Evolutionary conservation across 2,113 vertebrate genomes (phyloP), one percentile per base, ranked within the genome.

Genomic region (Sapayoa aenigma): DNA sequence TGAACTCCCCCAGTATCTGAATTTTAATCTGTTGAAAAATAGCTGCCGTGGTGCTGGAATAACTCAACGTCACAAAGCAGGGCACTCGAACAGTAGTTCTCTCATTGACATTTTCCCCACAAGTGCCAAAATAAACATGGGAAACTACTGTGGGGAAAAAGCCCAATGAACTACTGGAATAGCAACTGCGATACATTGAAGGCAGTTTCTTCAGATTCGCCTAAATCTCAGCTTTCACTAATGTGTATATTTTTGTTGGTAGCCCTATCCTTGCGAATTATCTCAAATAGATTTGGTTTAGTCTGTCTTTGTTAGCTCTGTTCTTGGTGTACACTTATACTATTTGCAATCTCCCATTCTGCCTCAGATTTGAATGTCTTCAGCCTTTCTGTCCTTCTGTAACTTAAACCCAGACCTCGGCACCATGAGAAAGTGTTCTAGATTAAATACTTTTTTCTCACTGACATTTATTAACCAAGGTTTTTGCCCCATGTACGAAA

Each of bases 1-100:
- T 81, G 84, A 89, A 84, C 46, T 92, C 56, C 84, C 53, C 74
- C 55, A 66, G 41, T 90, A 84, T 81, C 90, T 80, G 88, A 87
- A 97, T 94, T 95, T 96, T 98, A 97, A 97, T 97, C 87, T 97
- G 95, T 93, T 95, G 95, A 94, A 95, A 97, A 98, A 97, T 74
- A 96, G 94, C 96, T 93, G 93, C 96, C 4, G 18, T 76, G 95
- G 95, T 62, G 94, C 95, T 94, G 94, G 97, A 96, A 92, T 96
- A 97, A 80, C 97, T 86, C 96, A 94, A 76, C 6, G 1, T 89
- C 83, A 35, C 94, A 37, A 55, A 58, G 77, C 33, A 25, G 56
- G 50, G 69, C 53, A 79, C 22, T 13, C 41, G 25, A 59, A 76
- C 87, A 86, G 84, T 58, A 69, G 87, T 84, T 66, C 62, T 95